A percentile compares a stretch with the other conserved stretches of the same genome.
phyloP scores from a whole-genome alignment of 2,113 vertebrate species.

The Nothobranchius kuhntae region DNA sequence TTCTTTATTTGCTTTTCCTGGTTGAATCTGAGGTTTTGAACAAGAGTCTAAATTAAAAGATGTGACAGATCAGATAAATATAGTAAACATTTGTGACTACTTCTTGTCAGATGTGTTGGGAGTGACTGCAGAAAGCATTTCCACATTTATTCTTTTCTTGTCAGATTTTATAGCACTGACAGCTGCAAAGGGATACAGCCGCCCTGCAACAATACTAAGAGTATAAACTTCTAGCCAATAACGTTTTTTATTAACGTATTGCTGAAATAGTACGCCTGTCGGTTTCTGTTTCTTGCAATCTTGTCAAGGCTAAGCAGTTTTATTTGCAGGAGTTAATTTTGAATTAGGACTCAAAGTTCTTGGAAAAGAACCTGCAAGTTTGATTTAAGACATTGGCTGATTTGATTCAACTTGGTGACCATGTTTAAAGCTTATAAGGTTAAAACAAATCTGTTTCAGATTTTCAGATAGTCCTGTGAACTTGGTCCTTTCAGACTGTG shows the following conservation, averaged over 20 bases:
- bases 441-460: no score
- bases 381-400: constrained; percentile 42
- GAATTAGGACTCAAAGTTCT: constrained; percentile 25
- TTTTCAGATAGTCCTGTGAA: no score
- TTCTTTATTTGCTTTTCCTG: neutral
- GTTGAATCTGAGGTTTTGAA: constrained; percentile 21
- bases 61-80: constrained; percentile 33
- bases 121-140: constrained; percentile 6
- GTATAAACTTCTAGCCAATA: neutral
- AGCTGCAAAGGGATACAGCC: constrained; percentile 7
- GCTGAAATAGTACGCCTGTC: no score
- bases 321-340: constrained; percentile 27
- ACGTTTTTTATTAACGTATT: no score
- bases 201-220: constrained; percentile 1
- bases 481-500: no score
- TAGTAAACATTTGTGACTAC: constrained; percentile 13
- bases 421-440: no score
- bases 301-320: constrained; percentile 18
- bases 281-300: neutral
- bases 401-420: neutral
- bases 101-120: constrained; percentile 18
- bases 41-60: constrained; percentile 24
- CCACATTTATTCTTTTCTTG: constrained; percentile 4
- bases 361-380: constrained; percentile 31
- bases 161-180: neutral